Evolutionary conservation across 2,797 vertebrate species (phyloP).

Genomic region (Natrix natrix): DNA sequence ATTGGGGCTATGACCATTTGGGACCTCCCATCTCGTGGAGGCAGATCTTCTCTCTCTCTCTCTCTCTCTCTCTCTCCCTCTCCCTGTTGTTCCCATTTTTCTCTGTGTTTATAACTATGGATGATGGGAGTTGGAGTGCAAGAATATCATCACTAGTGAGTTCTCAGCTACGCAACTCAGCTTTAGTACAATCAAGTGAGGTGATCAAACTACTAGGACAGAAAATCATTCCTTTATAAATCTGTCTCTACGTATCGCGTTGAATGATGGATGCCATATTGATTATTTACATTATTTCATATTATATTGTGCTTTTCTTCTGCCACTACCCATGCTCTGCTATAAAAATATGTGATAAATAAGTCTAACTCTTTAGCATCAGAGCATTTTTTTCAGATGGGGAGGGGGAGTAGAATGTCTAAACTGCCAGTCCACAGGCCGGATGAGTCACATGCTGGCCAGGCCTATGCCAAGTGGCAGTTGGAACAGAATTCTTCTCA

Average conservation of each 20-base stretch:
- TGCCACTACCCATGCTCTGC: not conserved
- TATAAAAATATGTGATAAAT: too few species aligned
- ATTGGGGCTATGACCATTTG: not conserved
- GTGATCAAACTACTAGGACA: not conserved
- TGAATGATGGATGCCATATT: not conserved
- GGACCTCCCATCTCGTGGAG: not conserved
- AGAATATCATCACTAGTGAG: not conserved
- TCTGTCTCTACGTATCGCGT: not conserved
- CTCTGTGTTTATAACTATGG: not conserved
- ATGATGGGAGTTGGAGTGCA: not conserved
- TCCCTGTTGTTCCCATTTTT: not conserved
- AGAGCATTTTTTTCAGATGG: too few species aligned
- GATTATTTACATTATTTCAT: not conserved
- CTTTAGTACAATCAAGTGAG: not conserved
- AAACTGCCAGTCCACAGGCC: too few species aligned
- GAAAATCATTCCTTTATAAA: not conserved
- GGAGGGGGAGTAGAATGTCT: too few species aligned
- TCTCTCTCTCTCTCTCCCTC: too few species aligned
- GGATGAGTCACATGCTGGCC: too few species aligned
- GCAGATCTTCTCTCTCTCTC: not conserved
- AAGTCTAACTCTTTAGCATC: too few species aligned
- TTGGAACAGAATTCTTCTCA: too few species aligned
- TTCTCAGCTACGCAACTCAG: not conserved
- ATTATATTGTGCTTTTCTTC: not conserved
- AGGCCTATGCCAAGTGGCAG: too few species aligned